Base-by-base conservation (phyloP, 1,140 invertebrate species). In the Magallana gigas region DNA sequence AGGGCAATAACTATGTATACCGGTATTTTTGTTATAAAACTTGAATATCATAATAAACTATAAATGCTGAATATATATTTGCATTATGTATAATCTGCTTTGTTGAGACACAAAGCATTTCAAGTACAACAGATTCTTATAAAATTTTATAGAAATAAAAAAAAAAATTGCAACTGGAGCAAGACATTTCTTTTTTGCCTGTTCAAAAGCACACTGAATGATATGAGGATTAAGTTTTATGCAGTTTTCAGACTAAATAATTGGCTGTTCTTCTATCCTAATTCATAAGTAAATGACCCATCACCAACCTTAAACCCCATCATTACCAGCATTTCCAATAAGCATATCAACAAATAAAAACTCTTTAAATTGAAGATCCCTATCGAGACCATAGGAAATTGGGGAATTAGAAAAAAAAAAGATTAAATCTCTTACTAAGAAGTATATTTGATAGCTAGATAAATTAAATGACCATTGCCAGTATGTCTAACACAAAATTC, bases 321-420 rank as follows among this genome's bases (percentile, higher is more conserved):
- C 68, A 76, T 76, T 76, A 76, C 23, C 68, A 76, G 68, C 68
- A 76, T 76, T 76, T 76, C 68, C 68, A 76, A 76, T 76, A 76
- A 76, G 68, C 68, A 76, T 76, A 76, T 76, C 68, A 76, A 76
- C 68, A 76, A 76, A 76, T 76, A 76, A 76, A 76, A 76, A 76
- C 68, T 76, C 11, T 12, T 76, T 76, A 76, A 76, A 76, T 76
- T 76, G 68, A 76, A 76, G 68, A 76, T 76, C 68, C 36, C 23
- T 76, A 76, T 76, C 68, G 36, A 29, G 23, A 76, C 68, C 68
- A 76, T 76, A 76, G 68, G 68, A 76, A 76, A 76, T 76, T 76
- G 68, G 68, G 68, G 68, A 76, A 76, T 76, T 76, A 76, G 68
- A 76, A 76, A 71, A 23, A 68, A 68, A 76, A 76, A 29, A 76